phyloP scores from a whole-genome alignment of 2,888 invertebrate genomes.

The Leptinotarsa rubiginosa region DNA sequence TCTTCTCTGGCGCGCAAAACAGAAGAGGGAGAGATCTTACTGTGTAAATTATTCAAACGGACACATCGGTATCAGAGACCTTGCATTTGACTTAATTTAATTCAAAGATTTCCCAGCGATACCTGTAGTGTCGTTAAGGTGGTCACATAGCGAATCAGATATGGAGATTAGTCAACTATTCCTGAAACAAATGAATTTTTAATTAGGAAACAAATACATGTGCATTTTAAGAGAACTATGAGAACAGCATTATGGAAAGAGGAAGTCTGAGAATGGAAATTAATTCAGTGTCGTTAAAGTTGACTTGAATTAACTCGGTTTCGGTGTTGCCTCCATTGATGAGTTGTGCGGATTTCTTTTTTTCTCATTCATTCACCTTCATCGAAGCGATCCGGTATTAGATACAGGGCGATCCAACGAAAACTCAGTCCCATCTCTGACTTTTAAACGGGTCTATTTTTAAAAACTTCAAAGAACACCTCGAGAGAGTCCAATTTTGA shows the following conservation, averaged over 20 bases:
- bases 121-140: constrained; percentile 62
- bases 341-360: constrained; percentile 6
- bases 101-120: constrained; percentile 62
- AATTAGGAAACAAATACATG: constrained; percentile 61
- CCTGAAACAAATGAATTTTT: constrained; percentile 61
- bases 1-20: constrained; percentile 42
- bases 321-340: constrained; percentile 5
- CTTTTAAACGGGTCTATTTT: too few relatives aligned
- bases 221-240: constrained; percentile 61
- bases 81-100: constrained; percentile 62
- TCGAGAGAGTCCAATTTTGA: too few relatives aligned
- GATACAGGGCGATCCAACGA: neutral
- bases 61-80: constrained; percentile 58
- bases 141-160: constrained; percentile 63
- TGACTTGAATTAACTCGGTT: constrained; percentile 32
- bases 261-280: constrained; percentile 39
- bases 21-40: constrained; percentile 51
- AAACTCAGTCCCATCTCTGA: neutral
- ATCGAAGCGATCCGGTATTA: neutral
- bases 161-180: constrained; percentile 63
- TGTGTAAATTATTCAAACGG: constrained; percentile 56
- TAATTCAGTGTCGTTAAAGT: constrained; percentile 42
- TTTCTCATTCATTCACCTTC: constrained; percentile 8
- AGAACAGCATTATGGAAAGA: constrained; percentile 55
- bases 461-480: too few relatives aligned